Evolutionary conservation across 2,113 vertebrate genomes (phyloP).

Genomic region (Lophotis ruficrista): DNA sequence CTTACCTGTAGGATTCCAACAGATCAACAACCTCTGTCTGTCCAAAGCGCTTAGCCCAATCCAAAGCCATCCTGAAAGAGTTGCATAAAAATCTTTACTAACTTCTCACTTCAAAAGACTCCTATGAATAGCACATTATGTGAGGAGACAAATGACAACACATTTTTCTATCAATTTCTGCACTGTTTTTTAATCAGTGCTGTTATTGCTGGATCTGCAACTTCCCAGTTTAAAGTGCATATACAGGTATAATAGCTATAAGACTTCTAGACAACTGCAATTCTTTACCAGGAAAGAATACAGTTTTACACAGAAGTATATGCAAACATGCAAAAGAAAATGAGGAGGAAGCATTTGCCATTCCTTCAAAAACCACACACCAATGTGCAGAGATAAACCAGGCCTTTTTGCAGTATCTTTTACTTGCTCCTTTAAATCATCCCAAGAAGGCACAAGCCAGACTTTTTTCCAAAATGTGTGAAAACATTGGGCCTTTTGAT

Average conservation of each 20-base stretch:
- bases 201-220: background rate
- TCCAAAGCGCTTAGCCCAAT: slow-evolving; percentile 90
- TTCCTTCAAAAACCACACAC: background rate
- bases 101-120: background rate
- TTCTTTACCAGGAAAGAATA: background rate
- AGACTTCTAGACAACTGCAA: background rate
- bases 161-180: background rate
- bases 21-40: slow-evolving; percentile 89
- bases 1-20: slow-evolving; percentile 89
- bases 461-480: fast-evolving
- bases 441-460: background rate
- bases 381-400: background rate
- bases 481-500: background rate
- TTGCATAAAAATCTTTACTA: background rate
- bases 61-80: slow-evolving; percentile 87
- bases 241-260: background rate
- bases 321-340: background rate
- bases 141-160: fast-evolving
- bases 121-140: fast-evolving
- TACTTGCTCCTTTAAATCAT: background rate
- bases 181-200: background rate
- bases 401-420: background rate
- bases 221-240: background rate
- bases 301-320: background rate
- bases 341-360: background rate